These are phyloP conservation scores for Craterocephalus amniculus DNA, from an alignment of 2,797 vertebrate genomes.

Conservation along the genomic window DNA sequence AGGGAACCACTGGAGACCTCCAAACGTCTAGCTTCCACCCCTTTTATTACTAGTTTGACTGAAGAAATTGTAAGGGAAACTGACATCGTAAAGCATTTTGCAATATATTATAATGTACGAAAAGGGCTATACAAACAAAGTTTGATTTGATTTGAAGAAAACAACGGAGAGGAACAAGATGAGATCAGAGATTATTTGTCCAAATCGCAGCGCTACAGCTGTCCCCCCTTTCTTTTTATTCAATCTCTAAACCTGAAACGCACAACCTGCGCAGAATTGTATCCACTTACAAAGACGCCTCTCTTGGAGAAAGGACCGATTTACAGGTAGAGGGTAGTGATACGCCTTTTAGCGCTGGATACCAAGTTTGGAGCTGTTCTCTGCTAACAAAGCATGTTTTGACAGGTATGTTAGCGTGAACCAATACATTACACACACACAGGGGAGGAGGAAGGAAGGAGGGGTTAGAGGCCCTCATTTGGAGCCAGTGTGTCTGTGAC, in stretches of 20 bases:
- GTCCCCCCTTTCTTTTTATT: constrained; percentile 43
- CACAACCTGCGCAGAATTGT: constrained; percentile 23
- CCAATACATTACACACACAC: constrained; percentile 36
- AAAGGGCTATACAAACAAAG: no score
- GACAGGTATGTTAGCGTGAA: constrained; percentile 73
- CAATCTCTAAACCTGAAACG: constrained; percentile 12
- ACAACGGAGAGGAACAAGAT: constrained; percentile 22
- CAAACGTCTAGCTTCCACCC: constrained; percentile 38
- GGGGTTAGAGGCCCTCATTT: constrained; percentile 68
- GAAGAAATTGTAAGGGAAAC: no score
- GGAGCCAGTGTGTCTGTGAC: constrained; percentile 83
- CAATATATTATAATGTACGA: no score
- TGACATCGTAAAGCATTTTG: no score
- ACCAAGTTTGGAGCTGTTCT: constrained; percentile 64
- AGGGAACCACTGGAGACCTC: constrained; percentile 41
- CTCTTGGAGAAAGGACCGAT: constrained; percentile 52
- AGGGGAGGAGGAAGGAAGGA: constrained; percentile 56
- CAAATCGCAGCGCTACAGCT: constrained; percentile 61
- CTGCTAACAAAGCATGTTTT: constrained; percentile 78
- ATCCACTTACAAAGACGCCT: constrained; percentile 48
- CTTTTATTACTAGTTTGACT: constrained; percentile 51
- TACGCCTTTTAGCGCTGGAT: constrained; percentile 66
- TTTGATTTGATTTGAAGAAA: no score
- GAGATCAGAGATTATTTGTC: constrained; percentile 45
- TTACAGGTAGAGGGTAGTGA: constrained; percentile 58